Evolutionary conservation across 2,113 vertebrate genomes (phyloP).

Genomic region (Mormoops blainvillei): DNA sequence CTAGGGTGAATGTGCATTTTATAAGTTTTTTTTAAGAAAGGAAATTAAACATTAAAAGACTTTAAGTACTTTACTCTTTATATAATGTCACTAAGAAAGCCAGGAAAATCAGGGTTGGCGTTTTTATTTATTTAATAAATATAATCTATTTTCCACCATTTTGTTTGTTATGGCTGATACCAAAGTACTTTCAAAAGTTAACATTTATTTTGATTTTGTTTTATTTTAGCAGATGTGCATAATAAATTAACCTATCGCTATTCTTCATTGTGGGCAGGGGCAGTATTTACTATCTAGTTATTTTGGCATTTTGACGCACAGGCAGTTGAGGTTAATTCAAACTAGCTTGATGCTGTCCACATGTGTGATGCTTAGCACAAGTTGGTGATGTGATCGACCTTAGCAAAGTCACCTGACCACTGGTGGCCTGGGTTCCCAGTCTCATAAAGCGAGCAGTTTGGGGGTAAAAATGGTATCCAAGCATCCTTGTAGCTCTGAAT

Average conservation of each 20-base stretch:
- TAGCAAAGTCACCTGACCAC: not conserved
- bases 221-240: slow-evolving; percentile 68
- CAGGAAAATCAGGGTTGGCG: slow-evolving; percentile 65
- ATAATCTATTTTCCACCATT: slow-evolving; percentile 67
- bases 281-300: slow-evolving; percentile 33
- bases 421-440: not conserved
- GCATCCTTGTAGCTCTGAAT: not conserved
- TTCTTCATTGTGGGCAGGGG: slow-evolving; percentile 30
- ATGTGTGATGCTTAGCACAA: not conserved
- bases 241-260: slow-evolving; percentile 52
- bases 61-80: slow-evolving; percentile 67
- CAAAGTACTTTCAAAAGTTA: slow-evolving; percentile 57
- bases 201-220: slow-evolving; percentile 69
- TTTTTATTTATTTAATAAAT: slow-evolving; percentile 64
- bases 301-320: slow-evolving; percentile 37
- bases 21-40: slow-evolving; percentile 59
- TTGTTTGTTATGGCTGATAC: slow-evolving; percentile 67
- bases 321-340: slow-evolving; percentile 31
- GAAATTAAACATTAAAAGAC: slow-evolving; percentile 71
- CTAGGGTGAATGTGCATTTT: slow-evolving; percentile 67
- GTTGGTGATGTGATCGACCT: not conserved
- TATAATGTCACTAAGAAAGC: slow-evolving; percentile 56
- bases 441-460: not conserved
- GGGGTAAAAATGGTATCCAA: not conserved
- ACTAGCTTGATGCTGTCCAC: not conserved